phyloP scores from a whole-genome alignment of 2,113 vertebrate species.

The Tachysurus fulvidraco region DNA sequence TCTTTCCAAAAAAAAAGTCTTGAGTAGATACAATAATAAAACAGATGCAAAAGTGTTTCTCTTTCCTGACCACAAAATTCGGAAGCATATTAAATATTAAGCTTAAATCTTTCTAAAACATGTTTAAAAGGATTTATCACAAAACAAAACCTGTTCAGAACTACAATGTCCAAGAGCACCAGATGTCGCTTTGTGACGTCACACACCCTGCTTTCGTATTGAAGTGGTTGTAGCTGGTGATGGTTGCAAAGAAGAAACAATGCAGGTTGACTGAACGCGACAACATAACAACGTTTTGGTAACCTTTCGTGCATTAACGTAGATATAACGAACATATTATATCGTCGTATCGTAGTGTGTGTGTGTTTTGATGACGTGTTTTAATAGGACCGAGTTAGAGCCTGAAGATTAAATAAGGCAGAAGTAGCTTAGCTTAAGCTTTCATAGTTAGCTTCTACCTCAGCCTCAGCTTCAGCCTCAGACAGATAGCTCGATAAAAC shows the following conservation, averaged over 20 bases:
- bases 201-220: neutral
- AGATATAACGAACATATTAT: neutral
- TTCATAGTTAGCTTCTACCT: neutral
- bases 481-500: neutral
- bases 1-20: too few relatives aligned
- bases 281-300: too few relatives aligned
- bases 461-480: neutral
- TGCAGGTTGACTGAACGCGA: conserved; percentile 6
- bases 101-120: too few relatives aligned
- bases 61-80: too few relatives aligned
- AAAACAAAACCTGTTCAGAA: too few relatives aligned
- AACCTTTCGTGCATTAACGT: neutral
- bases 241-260: conserved; percentile 26
- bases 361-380: neutral
- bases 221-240: neutral
- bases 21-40: too few relatives aligned
- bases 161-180: conserved; percentile 8
- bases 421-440: conserved; percentile 3
- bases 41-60: too few relatives aligned
- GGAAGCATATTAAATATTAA: too few relatives aligned
- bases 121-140: too few relatives aligned
- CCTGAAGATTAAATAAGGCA: neutral
- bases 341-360: neutral
- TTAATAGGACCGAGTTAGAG: neutral
- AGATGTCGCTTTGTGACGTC: conserved; percentile 8